Evolutionary conservation across 2,113 vertebrate genomes (phyloP).

Genomic region (Pseudorasbora parva): DNA sequence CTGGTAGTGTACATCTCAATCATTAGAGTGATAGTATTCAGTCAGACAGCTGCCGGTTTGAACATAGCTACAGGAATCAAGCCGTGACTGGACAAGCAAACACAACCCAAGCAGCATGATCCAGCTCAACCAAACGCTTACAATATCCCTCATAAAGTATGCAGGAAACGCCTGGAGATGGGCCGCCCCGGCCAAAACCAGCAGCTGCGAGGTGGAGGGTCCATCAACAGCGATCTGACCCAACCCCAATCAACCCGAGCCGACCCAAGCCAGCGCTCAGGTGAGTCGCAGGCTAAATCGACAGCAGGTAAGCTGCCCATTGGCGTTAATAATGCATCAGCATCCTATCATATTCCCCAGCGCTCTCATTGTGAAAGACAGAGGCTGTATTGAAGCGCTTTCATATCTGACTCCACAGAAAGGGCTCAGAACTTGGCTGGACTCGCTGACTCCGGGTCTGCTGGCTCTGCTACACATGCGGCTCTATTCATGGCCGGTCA

Average conservation of each 20-base stretch:
- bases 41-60: not conserved
- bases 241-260: not conserved
- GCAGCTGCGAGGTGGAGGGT: constrained; percentile 35
- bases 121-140: not conserved
- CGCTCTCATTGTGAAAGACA: constrained; percentile 41
- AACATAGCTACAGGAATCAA: not conserved
- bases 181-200: not conserved
- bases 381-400: constrained; percentile 48
- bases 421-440: constrained; percentile 28
- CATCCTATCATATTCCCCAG: constrained; percentile 68
- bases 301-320: constrained; percentile 71
- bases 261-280: constrained; percentile 26
- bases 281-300: constrained; percentile 57
- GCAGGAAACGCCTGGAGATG: not conserved
- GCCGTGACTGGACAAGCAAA: not conserved
- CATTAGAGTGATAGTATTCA: not conserved
- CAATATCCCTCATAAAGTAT: not conserved
- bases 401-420: constrained; percentile 43
- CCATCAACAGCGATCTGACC: not conserved
- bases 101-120: not conserved
- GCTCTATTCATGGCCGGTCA: constrained; percentile 33
- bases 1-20: not conserved
- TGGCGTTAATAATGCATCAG: constrained; percentile 81
- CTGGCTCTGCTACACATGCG: constrained; percentile 7
- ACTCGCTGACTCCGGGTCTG: constrained; percentile 27